Evolutionary conservation across 2,888 invertebrate genomes (phyloP).

Genomic region (Mesorhabditis belari): DNA sequence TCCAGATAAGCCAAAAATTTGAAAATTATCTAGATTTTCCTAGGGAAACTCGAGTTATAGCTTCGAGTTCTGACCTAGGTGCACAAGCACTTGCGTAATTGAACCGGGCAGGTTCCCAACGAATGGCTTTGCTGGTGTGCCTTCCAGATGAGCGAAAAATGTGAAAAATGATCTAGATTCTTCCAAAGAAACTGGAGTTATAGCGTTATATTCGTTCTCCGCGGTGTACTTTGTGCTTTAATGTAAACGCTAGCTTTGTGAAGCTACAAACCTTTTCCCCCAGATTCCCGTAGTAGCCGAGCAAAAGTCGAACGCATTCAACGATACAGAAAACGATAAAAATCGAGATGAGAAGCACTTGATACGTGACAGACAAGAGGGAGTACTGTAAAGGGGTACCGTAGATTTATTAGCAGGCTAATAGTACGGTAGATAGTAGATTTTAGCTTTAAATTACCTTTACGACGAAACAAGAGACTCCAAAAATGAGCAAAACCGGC

Average conservation of each 20-base stretch:
- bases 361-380: slow-evolving; percentile 65
- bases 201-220: no score
- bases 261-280: slow-evolving; percentile 68
- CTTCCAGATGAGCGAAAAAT: no score
- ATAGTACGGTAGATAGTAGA: background rate
- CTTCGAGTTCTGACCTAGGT: no score
- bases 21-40: no score
- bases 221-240: background rate
- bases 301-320: slow-evolving; percentile 71
- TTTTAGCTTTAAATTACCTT: slow-evolving; percentile 61
- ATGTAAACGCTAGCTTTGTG: background rate
- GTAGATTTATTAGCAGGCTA: background rate
- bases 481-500: slow-evolving; percentile 68
- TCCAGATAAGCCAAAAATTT: no score
- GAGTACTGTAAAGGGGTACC: slow-evolving; percentile 66
- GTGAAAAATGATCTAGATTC: no score
- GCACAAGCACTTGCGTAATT: no score
- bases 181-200: no score
- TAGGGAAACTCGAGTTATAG: no score
- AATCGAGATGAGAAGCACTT: slow-evolving; percentile 67
- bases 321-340: slow-evolving; percentile 61
- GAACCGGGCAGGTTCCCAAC: no score
- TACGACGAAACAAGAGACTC: slow-evolving; percentile 62
- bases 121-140: no score
- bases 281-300: slow-evolving; percentile 81